Evolutionary conservation across 2,113 vertebrate species (phyloP), one percentile per base, ranked within the genome.

Genomic region (Daboia siamensis): DNA sequence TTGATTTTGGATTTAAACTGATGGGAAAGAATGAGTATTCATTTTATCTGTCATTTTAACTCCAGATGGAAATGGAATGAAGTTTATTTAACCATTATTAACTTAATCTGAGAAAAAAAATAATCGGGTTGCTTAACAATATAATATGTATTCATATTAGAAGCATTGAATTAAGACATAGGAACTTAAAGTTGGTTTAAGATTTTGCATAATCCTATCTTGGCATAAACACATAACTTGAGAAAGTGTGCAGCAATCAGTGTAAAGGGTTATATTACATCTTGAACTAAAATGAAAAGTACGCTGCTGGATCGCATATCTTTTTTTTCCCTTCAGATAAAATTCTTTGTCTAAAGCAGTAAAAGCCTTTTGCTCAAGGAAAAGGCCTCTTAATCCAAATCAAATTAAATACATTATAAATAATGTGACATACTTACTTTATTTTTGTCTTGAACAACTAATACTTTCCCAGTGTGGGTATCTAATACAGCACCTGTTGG

Each of bases 361-460:
- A 90, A 44, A 84, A 80, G 5, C 12, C 6, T 26, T 91, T 26
- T 57, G 39, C 90, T 85, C 29, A 48, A 23, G 20, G 10, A 48
- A 61, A 46, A 26, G 20, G 5, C 15, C 56, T 84, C n/a, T 39
- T 6, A 54, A 74, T 90, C 29, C 17, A 64, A 52, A 21, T 44
- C 52, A 59, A 92, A 56, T 26, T 56, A 54, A 29, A 52, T 51
- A 74, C 20, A 15, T 39, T 59, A 26, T 15, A 90, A 85, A 92
- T 85, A 59, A 93, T 86, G 21, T 61, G 55, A 46, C 10, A 92
- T 95, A 96, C 97, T 94, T 96, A 99, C 99, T 98, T 98, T 99
- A 95, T 99, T 98, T 96, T 96, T 98, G 97, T 99, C 99, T 95
- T 99, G 99, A 90, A 99, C 98, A 1, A 99, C 98, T n/a, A 99